Percentiles rank a stretch among this genome's conserved stretches.
These are phyloP conservation scores for Rhinoderma darwinii DNA, from an alignment of 2,113 vertebrate species.

Conservation along the genomic window DNA sequence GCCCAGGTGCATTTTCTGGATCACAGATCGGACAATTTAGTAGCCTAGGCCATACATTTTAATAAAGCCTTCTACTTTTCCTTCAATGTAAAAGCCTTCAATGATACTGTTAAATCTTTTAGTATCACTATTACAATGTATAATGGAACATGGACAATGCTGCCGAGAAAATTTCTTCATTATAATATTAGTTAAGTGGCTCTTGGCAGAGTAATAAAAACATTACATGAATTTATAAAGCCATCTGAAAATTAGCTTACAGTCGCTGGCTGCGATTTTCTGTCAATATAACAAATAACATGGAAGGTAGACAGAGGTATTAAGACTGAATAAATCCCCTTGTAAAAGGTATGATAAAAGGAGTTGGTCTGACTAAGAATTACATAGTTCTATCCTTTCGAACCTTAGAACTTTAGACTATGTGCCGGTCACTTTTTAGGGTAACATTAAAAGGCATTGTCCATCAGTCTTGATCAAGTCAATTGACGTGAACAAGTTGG, in stretches of 20 bases:
- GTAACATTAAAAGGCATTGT: too few species aligned
- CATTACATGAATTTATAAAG: constrained; percentile 54
- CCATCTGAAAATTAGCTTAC: constrained; percentile 46
- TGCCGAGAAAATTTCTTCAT: constrained; percentile 49
- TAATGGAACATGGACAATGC: constrained; percentile 56
- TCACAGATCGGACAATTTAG: constrained; percentile 52
- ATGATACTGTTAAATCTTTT: constrained; percentile 57
- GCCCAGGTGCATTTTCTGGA: constrained; percentile 55
- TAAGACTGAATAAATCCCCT: constrained; percentile 28
- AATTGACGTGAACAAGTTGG: too few species aligned
- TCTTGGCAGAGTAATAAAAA: constrained; percentile 52
- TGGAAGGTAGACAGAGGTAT: constrained; percentile 19
- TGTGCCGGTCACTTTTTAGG: too few species aligned
- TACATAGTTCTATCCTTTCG: too few species aligned
- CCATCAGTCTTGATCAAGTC: too few species aligned
- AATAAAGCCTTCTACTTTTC: constrained; percentile 54
- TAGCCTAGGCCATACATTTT: constrained; percentile 48
- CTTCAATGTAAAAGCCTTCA: constrained; percentile 53
- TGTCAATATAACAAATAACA: constrained; percentile 37
- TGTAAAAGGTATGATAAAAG: background rate
- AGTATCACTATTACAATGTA: constrained; percentile 52
- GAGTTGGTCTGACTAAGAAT: background rate
- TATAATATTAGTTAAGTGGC: constrained; percentile 55
- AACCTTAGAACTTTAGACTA: too few species aligned
- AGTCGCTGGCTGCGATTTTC: constrained; percentile 26